Evolutionary conservation across 2,888 invertebrate genomes (phyloP), one percentile per base, ranked within the genome.

Genomic region (Heteropelma amictum): DNA sequence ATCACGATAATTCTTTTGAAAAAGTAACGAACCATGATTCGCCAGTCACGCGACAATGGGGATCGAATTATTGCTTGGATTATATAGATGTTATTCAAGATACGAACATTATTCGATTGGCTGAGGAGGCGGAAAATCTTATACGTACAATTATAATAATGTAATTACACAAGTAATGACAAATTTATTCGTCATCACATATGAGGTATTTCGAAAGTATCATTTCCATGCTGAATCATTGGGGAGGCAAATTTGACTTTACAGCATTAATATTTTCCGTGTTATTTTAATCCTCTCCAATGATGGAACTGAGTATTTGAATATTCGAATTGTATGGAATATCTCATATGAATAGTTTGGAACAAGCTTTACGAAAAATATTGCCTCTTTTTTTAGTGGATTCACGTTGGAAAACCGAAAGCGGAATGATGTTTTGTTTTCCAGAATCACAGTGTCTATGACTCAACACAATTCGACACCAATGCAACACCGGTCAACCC

Each of bases 361-460:
- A 53, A 42, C 12, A 42, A 30, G 28, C 26, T 21, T 26, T 26
- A 10, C 10, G 3, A 53, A 64, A 49, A 49, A 63, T 33, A 42
- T 14, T 10, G 26, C 28, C 8, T n/a, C 19, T 4, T 12, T 12
- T 23, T 40, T 28, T 21, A 28, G 61, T 74, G 26, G 60, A 71
- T 75, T 47, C 51, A 45, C 68, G 64, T 69, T 67, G 56, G 67
- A 73, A 63, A 77, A 79, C 38, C 77, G 69, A 75, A 72, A 75
- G 70, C 72, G 70, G 74, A 72, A 75, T 77, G 67, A 75, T 78
- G 60, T 74, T 76, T 87, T 83, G 85, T 86, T 84, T 89, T 89
- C 67, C 90, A 94, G 93, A 93, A 93, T 83, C 93, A 93, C 90
- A 93, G 93, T 86, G 92, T 93, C 71, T 94, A 94, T 86, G 94